Base-by-base conservation (phyloP, 2,113 vertebrate genomes). In the Limnothrissa miodon region DNA sequence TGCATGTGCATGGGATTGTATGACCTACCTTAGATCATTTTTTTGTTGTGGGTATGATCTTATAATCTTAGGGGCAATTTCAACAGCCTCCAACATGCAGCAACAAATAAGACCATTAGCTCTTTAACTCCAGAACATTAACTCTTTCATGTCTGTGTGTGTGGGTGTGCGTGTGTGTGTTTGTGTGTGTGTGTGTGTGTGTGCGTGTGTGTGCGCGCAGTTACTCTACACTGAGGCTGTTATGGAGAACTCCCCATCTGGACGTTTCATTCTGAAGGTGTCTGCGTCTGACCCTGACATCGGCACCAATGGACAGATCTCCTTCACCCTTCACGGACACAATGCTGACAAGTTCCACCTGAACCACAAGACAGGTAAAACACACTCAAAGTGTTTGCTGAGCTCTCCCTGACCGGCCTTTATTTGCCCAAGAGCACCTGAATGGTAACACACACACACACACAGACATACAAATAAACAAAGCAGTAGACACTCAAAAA, bases 311-410 rank as follows among this genome's bases (percentile, higher is more conserved):
- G 96, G 96, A 17, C 96, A 96, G 89, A 90, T 99, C 82, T 95
- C 95, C 0, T 99, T 96, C 85, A 96, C 95, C 29, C 96, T 99
- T 39, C 97, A 97, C 0, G 98, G 98, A 0, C 95, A 95, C 0
- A 93, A 96, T 0, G 94, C 96, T 0, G 94, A 97, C 87, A 96
- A 96, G 86, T 99, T 99, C 90, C 95, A 93, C 59, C 90, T 99
- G 79, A 94, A 99, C 83, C 93, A 93, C 0, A 93, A 95, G 39
- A 97, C 97, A 89, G 98, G 98, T 99, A 90, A 87, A 39, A 74
- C 29, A 36, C 66, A 74, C 90, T 89, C 6, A n/a, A 7, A 45
- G 33, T 80, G 25, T 78, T 39, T 80, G 48, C 42, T 23, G 33
- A 10, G 1, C 81, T 39, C 10, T 56, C 81, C 46, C 59, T 80